phyloP scores from a whole-genome alignment of 30 jellyfish, hydroid and myxozoan species.

The Hydractinia echinata region DNA sequence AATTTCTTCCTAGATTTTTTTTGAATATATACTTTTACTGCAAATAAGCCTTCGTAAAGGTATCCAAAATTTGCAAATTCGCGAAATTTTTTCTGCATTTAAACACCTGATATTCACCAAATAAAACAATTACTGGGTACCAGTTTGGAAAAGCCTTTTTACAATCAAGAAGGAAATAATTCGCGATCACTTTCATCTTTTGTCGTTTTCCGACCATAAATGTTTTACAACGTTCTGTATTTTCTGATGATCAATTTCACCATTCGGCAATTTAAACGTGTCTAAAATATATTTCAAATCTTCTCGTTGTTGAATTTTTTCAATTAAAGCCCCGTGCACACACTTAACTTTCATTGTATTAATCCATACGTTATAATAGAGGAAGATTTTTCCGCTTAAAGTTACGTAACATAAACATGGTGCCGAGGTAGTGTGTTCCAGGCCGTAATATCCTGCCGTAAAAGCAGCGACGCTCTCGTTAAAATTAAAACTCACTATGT shows the following conservation, averaged over 20 bases:
- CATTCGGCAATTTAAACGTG: conserved; percentile 32
- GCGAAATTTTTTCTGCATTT: too few species aligned
- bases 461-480: conserved; percentile 86
- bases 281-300: conserved; percentile 35
- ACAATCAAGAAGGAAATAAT: too few species aligned
- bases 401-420: conserved; percentile 91
- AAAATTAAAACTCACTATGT: conserved; percentile 49
- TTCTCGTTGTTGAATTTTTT: conserved; percentile 36
- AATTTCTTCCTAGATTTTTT: too few species aligned
- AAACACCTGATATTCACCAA: too few species aligned
- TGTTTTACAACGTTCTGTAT: conserved; percentile 35
- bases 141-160: too few species aligned
- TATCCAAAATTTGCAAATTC: too few species aligned
- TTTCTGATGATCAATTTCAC: conserved; percentile 48
- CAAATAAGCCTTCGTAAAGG: too few species aligned
- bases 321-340: conserved; percentile 55
- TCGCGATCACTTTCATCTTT: too few species aligned
- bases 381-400: conserved; percentile 52
- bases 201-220: conserved; percentile 20
- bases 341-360: conserved; percentile 44
- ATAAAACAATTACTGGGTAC: too few species aligned
- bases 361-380: conserved; percentile 48
- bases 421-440: conserved; percentile 32
- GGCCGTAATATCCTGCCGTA: conserved; percentile 76
- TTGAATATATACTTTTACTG: too few species aligned